Percentiles rank a stretch among this genome's conserved stretches.
Evolutionary conservation across 1,140 invertebrate species (phyloP).

Genomic region (Drosophila ambigua): DNA sequence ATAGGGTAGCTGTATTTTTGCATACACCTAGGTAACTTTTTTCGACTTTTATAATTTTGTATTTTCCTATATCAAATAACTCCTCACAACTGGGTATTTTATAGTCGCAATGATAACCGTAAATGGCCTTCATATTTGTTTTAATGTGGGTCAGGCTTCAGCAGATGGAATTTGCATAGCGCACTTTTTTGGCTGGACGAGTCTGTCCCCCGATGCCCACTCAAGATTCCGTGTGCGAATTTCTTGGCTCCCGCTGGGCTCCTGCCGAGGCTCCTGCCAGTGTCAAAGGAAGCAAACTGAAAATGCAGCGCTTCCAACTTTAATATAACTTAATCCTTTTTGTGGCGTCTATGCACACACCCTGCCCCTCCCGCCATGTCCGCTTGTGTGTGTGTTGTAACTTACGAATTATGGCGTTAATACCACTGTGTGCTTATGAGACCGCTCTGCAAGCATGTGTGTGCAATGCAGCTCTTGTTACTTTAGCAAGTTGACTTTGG

Average conservation of each 20-base stretch:
- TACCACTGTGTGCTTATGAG: conserved; percentile 73
- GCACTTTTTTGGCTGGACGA: conserved; percentile 30
- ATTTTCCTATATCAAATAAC: too few species aligned
- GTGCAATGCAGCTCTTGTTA: conserved; percentile 52
- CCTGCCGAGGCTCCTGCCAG: conserved; percentile 1
- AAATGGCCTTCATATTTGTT: conserved; percentile 12
- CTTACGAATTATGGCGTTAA: conserved; percentile 79
- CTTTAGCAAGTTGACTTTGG: conserved; percentile 78
- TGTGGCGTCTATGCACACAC: conserved; percentile 24
- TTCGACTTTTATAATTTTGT: too few species aligned
- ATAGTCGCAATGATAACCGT: too few species aligned
- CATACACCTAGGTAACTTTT: too few species aligned
- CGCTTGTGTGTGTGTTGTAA: conserved; percentile 45
- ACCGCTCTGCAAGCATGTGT: conserved; percentile 6
- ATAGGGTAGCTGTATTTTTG: too few species aligned
- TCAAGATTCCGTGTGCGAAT: conserved; percentile 17
- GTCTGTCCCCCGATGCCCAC: background rate
- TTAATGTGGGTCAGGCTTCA: conserved; percentile 52
- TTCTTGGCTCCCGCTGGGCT: background rate
- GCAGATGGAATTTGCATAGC: conserved; percentile 59
- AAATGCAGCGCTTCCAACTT: conserved; percentile 71
- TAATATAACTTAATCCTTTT: conserved; percentile 77
- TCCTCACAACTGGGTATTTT: too few species aligned
- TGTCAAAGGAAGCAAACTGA: conserved; percentile 52
- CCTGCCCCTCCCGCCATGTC: background rate